Evolutionary conservation across 2,113 vertebrate genomes (phyloP).

Genomic region (Camelus dromedarius): DNA sequence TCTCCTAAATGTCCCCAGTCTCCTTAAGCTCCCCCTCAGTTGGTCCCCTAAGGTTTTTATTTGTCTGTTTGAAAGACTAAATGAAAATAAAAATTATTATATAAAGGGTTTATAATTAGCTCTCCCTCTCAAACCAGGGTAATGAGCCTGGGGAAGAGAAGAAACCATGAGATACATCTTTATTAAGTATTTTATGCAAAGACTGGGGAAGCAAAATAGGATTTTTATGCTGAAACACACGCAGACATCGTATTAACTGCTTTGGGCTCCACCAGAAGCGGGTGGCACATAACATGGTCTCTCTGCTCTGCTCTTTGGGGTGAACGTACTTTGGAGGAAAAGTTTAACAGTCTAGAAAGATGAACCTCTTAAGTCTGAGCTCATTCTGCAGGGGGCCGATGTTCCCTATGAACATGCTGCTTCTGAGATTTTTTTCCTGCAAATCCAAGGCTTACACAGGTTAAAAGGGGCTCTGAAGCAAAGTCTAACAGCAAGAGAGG

Average conservation of each 20-base stretch:
- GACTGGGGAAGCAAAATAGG: background rate
- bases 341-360: background rate
- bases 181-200: background rate
- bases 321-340: background rate
- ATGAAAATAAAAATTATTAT: background rate
- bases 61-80: background rate
- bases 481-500: background rate
- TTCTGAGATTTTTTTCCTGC: background rate
- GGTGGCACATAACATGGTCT: accelerated
- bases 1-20: background rate
- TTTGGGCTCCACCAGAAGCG: background rate
- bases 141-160: background rate
- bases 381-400: background rate
- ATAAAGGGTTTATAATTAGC: background rate
- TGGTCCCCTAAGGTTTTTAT: background rate
- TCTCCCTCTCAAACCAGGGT: background rate
- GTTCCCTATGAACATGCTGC: background rate
- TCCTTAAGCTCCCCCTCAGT: background rate
- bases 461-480: background rate
- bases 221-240: background rate
- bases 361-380: background rate
- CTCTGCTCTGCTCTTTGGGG: background rate
- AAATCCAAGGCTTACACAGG: background rate
- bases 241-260: background rate
- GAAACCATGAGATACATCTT: background rate